These are phyloP conservation scores for Antrozous pallidus DNA, from an alignment of 2,797 vertebrate species.

Conservation along the genomic window DNA sequence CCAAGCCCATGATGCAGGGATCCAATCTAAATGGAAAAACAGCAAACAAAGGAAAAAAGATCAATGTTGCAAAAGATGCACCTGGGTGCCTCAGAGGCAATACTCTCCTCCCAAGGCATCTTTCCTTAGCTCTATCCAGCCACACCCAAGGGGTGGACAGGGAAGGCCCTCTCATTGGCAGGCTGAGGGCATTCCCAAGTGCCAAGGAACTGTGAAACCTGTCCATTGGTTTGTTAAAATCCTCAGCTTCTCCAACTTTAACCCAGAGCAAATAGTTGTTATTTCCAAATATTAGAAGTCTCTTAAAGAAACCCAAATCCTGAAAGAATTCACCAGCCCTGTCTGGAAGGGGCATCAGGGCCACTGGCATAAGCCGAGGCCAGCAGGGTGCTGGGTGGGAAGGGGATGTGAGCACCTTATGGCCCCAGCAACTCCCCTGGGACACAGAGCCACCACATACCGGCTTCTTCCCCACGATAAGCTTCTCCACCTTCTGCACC, in stretches of 20 bases:
- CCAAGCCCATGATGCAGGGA: conserved; percentile 96
- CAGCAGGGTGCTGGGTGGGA: background rate
- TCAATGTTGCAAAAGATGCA: background rate
- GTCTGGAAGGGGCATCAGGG: background rate
- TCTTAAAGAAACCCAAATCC: background rate
- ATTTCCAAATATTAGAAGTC: background rate
- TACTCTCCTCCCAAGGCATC: background rate
- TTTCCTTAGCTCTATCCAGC: background rate
- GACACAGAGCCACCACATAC: conserved; percentile 81
- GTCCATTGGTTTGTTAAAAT: background rate
- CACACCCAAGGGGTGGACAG: background rate
- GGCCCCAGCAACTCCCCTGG: no score
- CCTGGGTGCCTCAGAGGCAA: background rate
- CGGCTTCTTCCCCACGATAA: conserved; percentile 98
- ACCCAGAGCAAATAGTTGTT: background rate
- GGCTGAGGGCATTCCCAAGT: background rate
- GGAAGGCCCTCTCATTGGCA: background rate
- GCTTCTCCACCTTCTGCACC: conserved; percentile 98
- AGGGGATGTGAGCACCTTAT: background rate
- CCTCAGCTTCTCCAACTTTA: background rate
- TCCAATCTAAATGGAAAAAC: conserved; percentile 90
- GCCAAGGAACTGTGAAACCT: background rate
- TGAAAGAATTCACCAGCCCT: background rate
- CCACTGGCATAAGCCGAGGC: background rate
- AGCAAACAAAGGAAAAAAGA: conserved; percentile 53